Evolutionary conservation across 2,888 invertebrate species (phyloP).

Genomic region (Euproctis similis): DNA sequence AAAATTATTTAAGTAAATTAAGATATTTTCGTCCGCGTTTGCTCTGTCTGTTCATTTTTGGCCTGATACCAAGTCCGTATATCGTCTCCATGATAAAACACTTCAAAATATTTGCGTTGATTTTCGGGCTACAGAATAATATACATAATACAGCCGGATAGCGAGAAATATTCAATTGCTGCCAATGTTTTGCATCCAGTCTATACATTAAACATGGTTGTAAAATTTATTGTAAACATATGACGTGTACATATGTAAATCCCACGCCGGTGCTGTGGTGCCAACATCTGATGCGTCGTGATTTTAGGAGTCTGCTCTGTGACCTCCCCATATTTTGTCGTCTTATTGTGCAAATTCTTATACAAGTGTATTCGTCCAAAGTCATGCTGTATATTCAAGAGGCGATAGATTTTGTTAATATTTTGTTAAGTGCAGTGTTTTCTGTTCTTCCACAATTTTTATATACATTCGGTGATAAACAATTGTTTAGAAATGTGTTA

Average conservation of each 20-base stretch:
- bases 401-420: slow-evolving; percentile 31
- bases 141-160: not conserved
- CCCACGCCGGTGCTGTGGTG: slow-evolving; percentile 43
- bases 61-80: slow-evolving; percentile 46
- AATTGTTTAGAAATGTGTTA: slow-evolving; percentile 39
- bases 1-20: not conserved
- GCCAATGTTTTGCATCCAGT: slow-evolving; percentile 29
- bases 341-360: slow-evolving; percentile 24
- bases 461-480: slow-evolving; percentile 38
- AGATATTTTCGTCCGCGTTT: slow-evolving; percentile 12
- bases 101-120: slow-evolving; percentile 32
- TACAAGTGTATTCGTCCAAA: slow-evolving; percentile 12
- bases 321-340: slow-evolving; percentile 32
- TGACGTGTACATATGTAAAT: slow-evolving; percentile 31
- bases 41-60: slow-evolving; percentile 41
- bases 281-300: slow-evolving; percentile 61
- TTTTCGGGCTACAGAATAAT: slow-evolving; percentile 9
- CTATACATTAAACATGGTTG: slow-evolving; percentile 22
- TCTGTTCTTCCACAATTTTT: slow-evolving; percentile 35
- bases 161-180: slow-evolving; percentile 21
- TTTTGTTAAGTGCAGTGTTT: slow-evolving; percentile 33
- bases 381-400: slow-evolving; percentile 37
- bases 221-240: slow-evolving; percentile 38
- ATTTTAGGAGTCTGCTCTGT: slow-evolving; percentile 31
- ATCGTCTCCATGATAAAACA: slow-evolving; percentile 40